Evolutionary conservation across 2,888 invertebrate species (phyloP).

Genomic region (Trissonchulus latispiculum): DNA sequence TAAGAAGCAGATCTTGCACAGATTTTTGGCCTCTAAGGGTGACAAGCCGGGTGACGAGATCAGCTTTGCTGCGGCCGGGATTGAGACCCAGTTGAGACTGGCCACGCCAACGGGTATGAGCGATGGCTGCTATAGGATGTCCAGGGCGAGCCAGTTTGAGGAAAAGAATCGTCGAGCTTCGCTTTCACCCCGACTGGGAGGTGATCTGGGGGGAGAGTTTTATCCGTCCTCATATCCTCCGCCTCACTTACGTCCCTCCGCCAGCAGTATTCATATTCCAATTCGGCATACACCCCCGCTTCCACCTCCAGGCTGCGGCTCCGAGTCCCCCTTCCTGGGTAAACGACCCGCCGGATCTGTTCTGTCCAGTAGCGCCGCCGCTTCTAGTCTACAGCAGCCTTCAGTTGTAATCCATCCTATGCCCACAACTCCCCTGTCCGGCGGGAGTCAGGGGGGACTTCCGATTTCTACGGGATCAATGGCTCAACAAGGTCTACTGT

Average conservation of each 20-base stretch:
- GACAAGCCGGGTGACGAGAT: conserved; percentile 31
- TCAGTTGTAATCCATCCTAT: background rate
- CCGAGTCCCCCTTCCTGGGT: background rate
- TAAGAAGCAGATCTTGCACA: conserved; percentile 21
- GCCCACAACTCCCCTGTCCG: too few relatives aligned
- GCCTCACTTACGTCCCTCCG: background rate
- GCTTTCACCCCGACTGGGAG: background rate
- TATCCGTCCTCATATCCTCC: background rate
- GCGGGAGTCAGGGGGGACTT: background rate
- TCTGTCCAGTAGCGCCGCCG: background rate
- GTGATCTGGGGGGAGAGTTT: too few relatives aligned
- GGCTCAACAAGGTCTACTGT: too few relatives aligned
- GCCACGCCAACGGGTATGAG: background rate
- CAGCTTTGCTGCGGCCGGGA: background rate
- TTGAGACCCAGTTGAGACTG: background rate
- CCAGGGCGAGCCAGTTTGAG: background rate
- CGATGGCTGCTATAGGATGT: background rate
- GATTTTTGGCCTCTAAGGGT: conserved; percentile 32
- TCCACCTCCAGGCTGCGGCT: background rate
- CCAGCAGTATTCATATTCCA: background rate
- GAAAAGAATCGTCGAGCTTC: background rate
- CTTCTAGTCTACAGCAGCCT: too few relatives aligned
- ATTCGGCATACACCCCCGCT: background rate
- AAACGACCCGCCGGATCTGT: background rate
- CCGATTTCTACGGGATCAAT: background rate